phyloP scores from a whole-genome alignment of 2,888 invertebrate species.

The Sinohyriopsis cumingii region DNA sequence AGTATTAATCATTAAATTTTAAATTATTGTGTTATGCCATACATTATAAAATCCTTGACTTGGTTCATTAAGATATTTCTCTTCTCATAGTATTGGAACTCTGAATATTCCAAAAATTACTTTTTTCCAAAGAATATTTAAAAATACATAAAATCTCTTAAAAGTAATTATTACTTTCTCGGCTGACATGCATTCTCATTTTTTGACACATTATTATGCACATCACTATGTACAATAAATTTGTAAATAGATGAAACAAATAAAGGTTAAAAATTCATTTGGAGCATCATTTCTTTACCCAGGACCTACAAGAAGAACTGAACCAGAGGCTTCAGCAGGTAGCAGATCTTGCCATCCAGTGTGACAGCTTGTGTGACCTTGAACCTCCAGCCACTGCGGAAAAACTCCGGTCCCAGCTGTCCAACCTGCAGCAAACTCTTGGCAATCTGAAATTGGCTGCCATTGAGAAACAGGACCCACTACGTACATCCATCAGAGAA shows the following conservation, averaged over 20 bases:
- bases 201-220: too few relatives aligned
- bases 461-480: slow-evolving; percentile 56
- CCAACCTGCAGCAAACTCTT: slow-evolving; percentile 53
- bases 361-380: slow-evolving; percentile 59
- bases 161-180: too few relatives aligned
- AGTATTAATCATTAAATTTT: too few relatives aligned
- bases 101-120: neutral
- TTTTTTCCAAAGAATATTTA: too few relatives aligned
- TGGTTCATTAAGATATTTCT: neutral
- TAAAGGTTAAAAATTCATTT: too few relatives aligned
- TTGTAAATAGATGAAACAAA: too few relatives aligned
- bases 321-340: slow-evolving; percentile 56
- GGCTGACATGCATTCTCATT: too few relatives aligned
- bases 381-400: slow-evolving; percentile 54
- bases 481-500: slow-evolving; percentile 54
- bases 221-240: too few relatives aligned
- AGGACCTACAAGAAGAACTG: slow-evolving; percentile 62
- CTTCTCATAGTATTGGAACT: neutral
- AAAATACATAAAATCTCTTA: too few relatives aligned
- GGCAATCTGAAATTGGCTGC: slow-evolving; percentile 58
- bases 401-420: slow-evolving; percentile 54
- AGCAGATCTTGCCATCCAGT: slow-evolving; percentile 65
- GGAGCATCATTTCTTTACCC: neutral
- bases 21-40: neutral
- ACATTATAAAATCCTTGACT: neutral